Percentiles rank a stretch among this genome's conserved stretches.
Conservation (phyloP, 2,797 vertebrate genomes). For the Astyanax mexicanus region DNA sequence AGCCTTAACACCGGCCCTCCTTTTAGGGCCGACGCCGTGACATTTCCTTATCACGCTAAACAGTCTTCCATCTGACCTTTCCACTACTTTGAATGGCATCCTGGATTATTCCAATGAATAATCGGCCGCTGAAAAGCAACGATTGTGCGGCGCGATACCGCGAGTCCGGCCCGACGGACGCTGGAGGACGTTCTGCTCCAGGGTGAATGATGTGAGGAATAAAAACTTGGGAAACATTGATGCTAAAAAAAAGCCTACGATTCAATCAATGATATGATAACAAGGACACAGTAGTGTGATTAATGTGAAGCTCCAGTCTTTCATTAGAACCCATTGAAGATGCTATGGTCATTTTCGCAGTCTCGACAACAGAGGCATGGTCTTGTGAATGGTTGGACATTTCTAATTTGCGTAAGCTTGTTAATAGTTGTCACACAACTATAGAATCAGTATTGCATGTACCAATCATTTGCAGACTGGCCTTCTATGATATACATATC, state of each 20-base stretch:
- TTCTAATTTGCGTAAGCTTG: background rate
- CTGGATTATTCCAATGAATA: slow-evolving; percentile 76
- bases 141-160: slow-evolving; percentile 69
- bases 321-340: background rate
- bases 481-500: too few species aligned
- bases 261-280: background rate
- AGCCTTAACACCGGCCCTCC: slow-evolving; percentile 62
- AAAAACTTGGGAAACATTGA: slow-evolving; percentile 26
- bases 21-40: slow-evolving; percentile 67
- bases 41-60: slow-evolving; percentile 81
- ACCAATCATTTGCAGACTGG: background rate
- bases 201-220: slow-evolving; percentile 48
- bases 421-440: background rate
- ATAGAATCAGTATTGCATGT: background rate
- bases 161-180: background rate
- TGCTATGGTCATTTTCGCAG: too few species aligned
- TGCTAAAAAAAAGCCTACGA: background rate
- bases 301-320: background rate
- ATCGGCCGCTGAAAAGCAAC: slow-evolving; percentile 62
- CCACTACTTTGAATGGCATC: slow-evolving; percentile 79
- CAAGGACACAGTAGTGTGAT: background rate
- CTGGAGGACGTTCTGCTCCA: slow-evolving; percentile 32
- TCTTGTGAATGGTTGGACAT: background rate
- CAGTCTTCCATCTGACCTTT: slow-evolving; percentile 79
- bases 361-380: too few species aligned